Base-by-base conservation (phyloP, 2,888 invertebrate species). In the Gonocerus acuteangulatus region DNA sequence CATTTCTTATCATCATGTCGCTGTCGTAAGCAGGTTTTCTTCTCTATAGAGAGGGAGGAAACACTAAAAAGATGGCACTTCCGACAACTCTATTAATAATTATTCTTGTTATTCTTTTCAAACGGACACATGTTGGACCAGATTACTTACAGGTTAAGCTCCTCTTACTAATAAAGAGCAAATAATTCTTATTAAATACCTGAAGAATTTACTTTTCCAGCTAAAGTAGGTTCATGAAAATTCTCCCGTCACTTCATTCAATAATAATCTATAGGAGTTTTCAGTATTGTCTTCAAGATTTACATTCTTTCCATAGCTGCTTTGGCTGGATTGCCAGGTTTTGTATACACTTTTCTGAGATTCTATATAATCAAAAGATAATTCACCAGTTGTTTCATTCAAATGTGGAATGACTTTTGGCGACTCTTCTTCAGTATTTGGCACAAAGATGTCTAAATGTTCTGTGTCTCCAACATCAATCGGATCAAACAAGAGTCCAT, bases 241-340 rank as follows among this genome's bases (percentile, higher is more conserved):
- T 39, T 62, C 63, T 15, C 65, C 65, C 13, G 65, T 65, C 2
- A 63, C 59, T 60, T 65, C 65, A 61, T 65, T 63, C 32, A 65
- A 48, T 13, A 65, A 34, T 18, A 60, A 21, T 18, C 47, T 47
- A 27, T 62, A 60, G 22, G 60, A 45, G 11, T 56, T 52, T 34
- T 63, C 47, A 4, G 48, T 32, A 22, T 60, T 36, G 16, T 52
- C 27, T 22, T 49, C 32, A n/a, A 48, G 39, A 19, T 49, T 32
- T 11, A 47, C 39, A n/a, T n/a, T 13, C 3, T 39, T 11, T 7
- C 23, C 6, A 3, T 18, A 13, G 42, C 32, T 27, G 4, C 27
- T 22, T 32, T 22, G 3, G n/a, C n/a, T 19, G 2, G 51, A 23
- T 2, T 21, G 19, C 62, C 65, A 62, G 19, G 52, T n/a, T n/a